These are phyloP conservation scores for Axis porcinus DNA, from an alignment of 2,113 vertebrate species.

Conservation along the genomic window DNA sequence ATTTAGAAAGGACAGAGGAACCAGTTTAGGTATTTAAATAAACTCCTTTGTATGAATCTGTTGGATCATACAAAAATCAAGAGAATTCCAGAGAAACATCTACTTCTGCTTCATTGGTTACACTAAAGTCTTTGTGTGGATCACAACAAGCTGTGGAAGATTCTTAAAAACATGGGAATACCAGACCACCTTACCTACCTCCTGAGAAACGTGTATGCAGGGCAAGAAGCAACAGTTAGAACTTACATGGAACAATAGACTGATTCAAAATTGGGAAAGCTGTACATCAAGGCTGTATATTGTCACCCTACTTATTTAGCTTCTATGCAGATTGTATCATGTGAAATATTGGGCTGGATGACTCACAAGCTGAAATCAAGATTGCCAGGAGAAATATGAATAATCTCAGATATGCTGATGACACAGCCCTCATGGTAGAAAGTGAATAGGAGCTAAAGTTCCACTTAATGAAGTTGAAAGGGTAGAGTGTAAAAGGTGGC, in stretches of 20 bases:
- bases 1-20: neutral
- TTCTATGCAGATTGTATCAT: neutral
- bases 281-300: neutral
- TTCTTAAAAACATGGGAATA: neutral
- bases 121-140: neutral
- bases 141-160: neutral
- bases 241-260: neutral
- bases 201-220: neutral
- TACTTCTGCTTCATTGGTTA: neutral
- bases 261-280: neutral
- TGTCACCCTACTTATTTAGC: neutral
- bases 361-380: neutral
- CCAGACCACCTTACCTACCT: neutral
- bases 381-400: neutral
- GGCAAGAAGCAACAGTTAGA: neutral
- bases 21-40: neutral
- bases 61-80: neutral
- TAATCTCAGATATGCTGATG: neutral
- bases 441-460: neutral
- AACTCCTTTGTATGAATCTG: neutral
- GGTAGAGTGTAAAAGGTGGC: neutral
- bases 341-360: neutral
- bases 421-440: neutral
- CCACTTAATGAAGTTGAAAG: neutral
- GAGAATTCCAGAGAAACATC: neutral